Base-by-base conservation (phyloP, 2,113 vertebrate genomes). In the Myotis yumanensis region DNA sequence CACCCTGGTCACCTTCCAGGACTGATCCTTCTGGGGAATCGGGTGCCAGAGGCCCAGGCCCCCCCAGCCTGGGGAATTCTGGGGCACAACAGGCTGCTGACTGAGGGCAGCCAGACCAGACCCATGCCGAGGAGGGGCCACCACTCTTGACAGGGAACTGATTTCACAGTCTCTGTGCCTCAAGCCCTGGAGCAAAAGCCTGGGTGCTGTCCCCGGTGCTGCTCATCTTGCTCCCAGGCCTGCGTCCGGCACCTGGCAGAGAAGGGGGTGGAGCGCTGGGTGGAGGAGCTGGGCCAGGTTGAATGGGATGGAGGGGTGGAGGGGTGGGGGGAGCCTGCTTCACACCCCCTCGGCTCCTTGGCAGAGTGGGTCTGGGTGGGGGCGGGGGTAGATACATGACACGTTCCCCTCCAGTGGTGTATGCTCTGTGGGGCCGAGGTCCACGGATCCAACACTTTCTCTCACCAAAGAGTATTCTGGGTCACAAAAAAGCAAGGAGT, bases 111-210 rank as follows among this genome's bases (percentile, higher is more conserved):
- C 25, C 66, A 22, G 68, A 22, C 35, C 51, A 43, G 51, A 22
- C 3, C 32, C n/a, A 4, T 5, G 3, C 28, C 5, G 0, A 8
- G 51, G 68, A 32, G n/a, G 86, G 25, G 11, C 17, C 1, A 1
- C 76, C 7, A 4, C 4, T 25, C 51, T 20, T 7, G 11, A 32
- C 6, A 37, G 43, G 57, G 32, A 22, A 15, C 71, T 72, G 35
- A 32, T 66, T 32, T 25, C 57, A 59, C 23, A 10, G 57, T 62
- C 57, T 62, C 23, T 62, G 66, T 71, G 68, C 10, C 20, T 37
- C 68, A 22, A 22, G n/a, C 35, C 69, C 69, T 40, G 69, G 35
- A 22, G 11, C 71, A 66, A 17, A 68, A 32, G 32, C 30, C 30
- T 16, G 40, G 40, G 40, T 17, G 4, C 72, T 73, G 72, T 73